A percentile compares a stretch with the other conserved stretches of the same genome.
These are phyloP conservation scores for Patella ulyssiponensis DNA, from an alignment of 2,888 invertebrate genomes.

Conservation along the genomic window DNA sequence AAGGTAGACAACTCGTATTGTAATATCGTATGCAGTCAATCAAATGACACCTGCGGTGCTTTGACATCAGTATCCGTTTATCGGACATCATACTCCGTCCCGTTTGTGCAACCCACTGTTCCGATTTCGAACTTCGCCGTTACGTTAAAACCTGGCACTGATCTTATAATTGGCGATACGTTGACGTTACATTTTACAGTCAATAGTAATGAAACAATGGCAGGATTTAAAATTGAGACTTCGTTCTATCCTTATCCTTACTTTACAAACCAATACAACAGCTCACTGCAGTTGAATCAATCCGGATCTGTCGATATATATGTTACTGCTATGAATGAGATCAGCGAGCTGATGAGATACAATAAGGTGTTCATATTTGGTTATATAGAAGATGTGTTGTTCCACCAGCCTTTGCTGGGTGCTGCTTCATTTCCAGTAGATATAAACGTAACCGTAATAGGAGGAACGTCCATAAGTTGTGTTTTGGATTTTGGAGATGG, in stretches of 20 bases:
- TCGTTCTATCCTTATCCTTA: constrained; percentile 20
- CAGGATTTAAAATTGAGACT: constrained; percentile 34
- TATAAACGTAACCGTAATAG: constrained; percentile 16
- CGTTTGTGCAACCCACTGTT: constrained; percentile 29
- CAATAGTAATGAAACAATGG: constrained; percentile 19
- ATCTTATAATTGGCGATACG: constrained; percentile 21
- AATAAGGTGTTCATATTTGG: constrained; percentile 23
- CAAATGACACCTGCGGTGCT: constrained; percentile 21
- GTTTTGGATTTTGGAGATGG: constrained; percentile 31
- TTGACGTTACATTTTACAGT: constrained; percentile 25
- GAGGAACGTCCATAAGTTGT: constrained; percentile 32
- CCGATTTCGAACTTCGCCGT: constrained; percentile 22
- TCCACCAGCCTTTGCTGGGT: not conserved
- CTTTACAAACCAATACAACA: constrained; percentile 24
- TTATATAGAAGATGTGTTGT: constrained; percentile 22
- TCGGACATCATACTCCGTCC: not conserved
- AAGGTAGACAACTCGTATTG: constrained; percentile 3
- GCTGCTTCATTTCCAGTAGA: constrained; percentile 11
- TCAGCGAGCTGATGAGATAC: constrained; percentile 22
- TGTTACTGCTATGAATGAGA: constrained; percentile 38
- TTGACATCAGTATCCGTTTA: constrained; percentile 19
- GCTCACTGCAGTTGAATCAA: constrained; percentile 10
- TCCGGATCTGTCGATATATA: constrained; percentile 24
- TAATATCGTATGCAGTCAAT: constrained; percentile 12
- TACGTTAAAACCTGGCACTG: constrained; percentile 17